Evolutionary conservation across 2,888 invertebrate genomes (phyloP).

Genomic region (Auanema freiburgensis): DNA sequence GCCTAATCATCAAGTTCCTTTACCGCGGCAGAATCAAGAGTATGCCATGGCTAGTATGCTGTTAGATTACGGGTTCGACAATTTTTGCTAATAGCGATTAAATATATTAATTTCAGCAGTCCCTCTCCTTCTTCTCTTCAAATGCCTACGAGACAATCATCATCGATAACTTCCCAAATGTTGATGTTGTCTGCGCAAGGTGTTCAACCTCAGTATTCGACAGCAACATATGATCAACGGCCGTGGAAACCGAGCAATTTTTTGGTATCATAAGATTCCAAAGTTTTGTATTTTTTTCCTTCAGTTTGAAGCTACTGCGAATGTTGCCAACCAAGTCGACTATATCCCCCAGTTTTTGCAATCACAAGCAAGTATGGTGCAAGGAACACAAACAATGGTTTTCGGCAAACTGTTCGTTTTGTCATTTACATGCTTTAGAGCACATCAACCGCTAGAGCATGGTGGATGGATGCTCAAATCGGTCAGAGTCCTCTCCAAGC

Average conservation of each 20-base stretch:
- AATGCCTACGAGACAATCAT: constrained; percentile 42
- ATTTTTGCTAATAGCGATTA: not conserved
- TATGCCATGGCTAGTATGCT: constrained; percentile 27
- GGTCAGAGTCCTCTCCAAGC: not conserved
- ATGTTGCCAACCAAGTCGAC: constrained; percentile 14
- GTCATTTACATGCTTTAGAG: too few species aligned
- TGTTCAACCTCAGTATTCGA: constrained; percentile 35
- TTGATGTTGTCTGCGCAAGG: constrained; percentile 32
- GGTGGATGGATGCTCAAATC: not conserved
- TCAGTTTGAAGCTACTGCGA: constrained; percentile 7
- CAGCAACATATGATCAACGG: constrained; percentile 25
- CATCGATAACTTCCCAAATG: constrained; percentile 44
- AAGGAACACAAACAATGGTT: constrained; percentile 7
- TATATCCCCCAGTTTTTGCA: constrained; percentile 56
- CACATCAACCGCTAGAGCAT: not conserved
- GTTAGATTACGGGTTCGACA: constrained; percentile 40
- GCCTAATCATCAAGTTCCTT: too few species aligned
- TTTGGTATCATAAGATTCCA: not conserved
- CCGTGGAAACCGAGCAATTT: constrained; percentile 8
- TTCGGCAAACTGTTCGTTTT: too few species aligned
- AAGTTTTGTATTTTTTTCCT: constrained; percentile 15
- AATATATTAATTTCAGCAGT: not conserved
- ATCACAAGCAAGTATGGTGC: constrained; percentile 17
- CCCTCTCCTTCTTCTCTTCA: not conserved
- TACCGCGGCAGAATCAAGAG: constrained; percentile 6